Conservation (phyloP, 2,888 invertebrate species). For the Pristionchus entomophagus region DNA sequence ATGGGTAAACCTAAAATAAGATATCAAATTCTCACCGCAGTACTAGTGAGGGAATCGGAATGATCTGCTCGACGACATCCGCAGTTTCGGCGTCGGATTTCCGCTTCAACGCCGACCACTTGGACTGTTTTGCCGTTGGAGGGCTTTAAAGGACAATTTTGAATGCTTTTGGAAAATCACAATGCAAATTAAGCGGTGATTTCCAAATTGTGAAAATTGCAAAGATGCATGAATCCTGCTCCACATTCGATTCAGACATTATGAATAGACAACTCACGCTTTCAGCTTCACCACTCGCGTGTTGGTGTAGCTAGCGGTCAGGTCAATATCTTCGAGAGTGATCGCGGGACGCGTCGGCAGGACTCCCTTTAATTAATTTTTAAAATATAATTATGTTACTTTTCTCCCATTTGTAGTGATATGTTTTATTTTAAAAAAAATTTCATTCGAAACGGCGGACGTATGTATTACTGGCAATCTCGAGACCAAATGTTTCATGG, state of each 20-base stretch:
- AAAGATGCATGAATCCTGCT: too few species aligned
- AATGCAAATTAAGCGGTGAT: too few species aligned
- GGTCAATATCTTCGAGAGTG: constrained; percentile 37
- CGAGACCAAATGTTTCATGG: too few species aligned
- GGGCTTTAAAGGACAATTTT: neutral
- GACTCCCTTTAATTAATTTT: neutral
- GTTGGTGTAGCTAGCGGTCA: constrained; percentile 9
- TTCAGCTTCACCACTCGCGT: neutral
- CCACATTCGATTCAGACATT: too few species aligned
- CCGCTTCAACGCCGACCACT: constrained; percentile 49
- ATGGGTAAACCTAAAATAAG: too few species aligned
- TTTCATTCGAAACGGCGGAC: too few species aligned
- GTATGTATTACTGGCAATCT: too few species aligned
- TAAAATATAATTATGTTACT: too few species aligned
- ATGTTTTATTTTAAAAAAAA: too few species aligned
- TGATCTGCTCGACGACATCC: constrained; percentile 49
- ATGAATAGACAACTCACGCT: neutral
- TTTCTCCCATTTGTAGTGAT: too few species aligned
- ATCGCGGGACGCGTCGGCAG: neutral
- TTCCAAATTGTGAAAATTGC: too few species aligned
- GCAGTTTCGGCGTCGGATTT: constrained; percentile 24
- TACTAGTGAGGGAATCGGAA: constrained; percentile 60
- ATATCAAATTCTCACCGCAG: constrained; percentile 54
- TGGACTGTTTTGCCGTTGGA: constrained; percentile 1
- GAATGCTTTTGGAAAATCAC: too few species aligned